A percentile compares a stretch with the other conserved stretches of the same genome.
Evolutionary conservation across 2,797 vertebrate genomes (phyloP).

Genomic region (Gadopsis marmoratus): DNA sequence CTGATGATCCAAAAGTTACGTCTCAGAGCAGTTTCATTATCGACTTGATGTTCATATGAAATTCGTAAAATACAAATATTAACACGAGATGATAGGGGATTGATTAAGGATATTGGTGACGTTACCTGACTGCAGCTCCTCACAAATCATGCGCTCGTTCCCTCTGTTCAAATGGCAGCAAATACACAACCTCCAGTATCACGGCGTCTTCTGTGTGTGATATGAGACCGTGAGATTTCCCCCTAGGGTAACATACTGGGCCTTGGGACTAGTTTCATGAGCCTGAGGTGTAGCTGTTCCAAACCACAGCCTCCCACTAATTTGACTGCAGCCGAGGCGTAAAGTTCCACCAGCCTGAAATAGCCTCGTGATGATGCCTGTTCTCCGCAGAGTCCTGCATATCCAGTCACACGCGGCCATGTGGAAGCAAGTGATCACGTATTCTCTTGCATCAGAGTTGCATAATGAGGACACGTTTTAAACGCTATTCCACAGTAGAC

Average conservation of each 20-base stretch:
- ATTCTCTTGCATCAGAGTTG: conserved; percentile 72
- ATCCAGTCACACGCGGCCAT: conserved; percentile 45
- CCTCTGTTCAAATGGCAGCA: background rate
- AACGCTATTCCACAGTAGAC: conserved; percentile 45
- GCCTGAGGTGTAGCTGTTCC: conserved; percentile 41
- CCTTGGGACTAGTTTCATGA: conserved; percentile 45
- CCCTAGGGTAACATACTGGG: conserved; percentile 21
- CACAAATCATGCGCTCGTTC: background rate
- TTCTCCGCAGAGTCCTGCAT: conserved; percentile 46
- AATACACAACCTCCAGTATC: conserved; percentile 3
- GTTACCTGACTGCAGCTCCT: background rate
- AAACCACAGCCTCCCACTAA: conserved; percentile 44
- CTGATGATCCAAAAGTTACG: too few relatives aligned
- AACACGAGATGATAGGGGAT: background rate
- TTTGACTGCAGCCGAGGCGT: conserved; percentile 44
- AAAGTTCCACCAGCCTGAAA: conserved; percentile 31
- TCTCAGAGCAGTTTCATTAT: too few relatives aligned
- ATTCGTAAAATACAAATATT: background rate
- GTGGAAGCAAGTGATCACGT: conserved; percentile 58
- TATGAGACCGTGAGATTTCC: conserved; percentile 11
- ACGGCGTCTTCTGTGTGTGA: background rate
- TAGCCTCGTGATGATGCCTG: conserved; percentile 43
- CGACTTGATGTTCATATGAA: too few relatives aligned
- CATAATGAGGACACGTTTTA: conserved; percentile 66
- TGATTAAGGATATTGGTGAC: background rate